Percentiles rank a stretch among this genome's conserved stretches.
phyloP scores from a whole-genome alignment of 1,140 invertebrate genomes.

The Harlomillsia oculata region DNA sequence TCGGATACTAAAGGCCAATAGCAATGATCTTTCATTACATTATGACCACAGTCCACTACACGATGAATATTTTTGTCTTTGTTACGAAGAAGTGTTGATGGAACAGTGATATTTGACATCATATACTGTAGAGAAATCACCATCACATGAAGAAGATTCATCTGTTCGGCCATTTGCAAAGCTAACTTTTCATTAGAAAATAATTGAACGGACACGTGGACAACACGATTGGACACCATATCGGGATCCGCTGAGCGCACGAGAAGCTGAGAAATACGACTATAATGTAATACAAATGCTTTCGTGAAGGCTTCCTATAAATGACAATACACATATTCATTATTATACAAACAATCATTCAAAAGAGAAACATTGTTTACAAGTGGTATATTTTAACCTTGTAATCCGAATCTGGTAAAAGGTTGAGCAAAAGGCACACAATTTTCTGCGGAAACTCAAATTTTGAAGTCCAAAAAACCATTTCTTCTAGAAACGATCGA shows the following conservation, averaged over 20 bases:
- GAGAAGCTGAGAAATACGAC: slow-evolving; percentile 80
- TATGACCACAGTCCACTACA: slow-evolving; percentile 83
- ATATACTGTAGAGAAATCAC: slow-evolving; percentile 85
- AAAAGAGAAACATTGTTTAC: neutral
- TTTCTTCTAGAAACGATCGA: slow-evolving; percentile 82
- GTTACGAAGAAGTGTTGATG: slow-evolving; percentile 68
- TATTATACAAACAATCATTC: neutral
- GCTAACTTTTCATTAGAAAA: slow-evolving; percentile 90
- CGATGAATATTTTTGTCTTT: slow-evolving; percentile 54
- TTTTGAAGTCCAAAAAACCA: slow-evolving; percentile 95
- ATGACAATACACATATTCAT: slow-evolving; percentile 10
- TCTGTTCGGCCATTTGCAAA: slow-evolving; percentile 75
- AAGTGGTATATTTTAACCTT: slow-evolving; percentile 58
- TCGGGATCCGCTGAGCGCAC: slow-evolving; percentile 76
- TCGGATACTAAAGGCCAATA: slow-evolving; percentile 97
- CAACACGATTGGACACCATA: slow-evolving; percentile 84
- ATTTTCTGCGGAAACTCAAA: slow-evolving; percentile 96
- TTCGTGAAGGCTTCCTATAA: slow-evolving; percentile 76
- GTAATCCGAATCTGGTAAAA: slow-evolving; percentile 88
- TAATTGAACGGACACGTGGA: slow-evolving; percentile 91
- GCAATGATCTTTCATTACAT: slow-evolving; percentile 94
- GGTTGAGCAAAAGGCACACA: slow-evolving; percentile 88
- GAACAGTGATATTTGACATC: slow-evolving; percentile 80
- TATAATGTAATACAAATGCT: slow-evolving; percentile 92
- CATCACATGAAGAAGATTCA: slow-evolving; percentile 86